These are phyloP conservation scores for Odocoileus virginianus DNA, from an alignment of 2,113 vertebrate genomes.

Conservation along the genomic window DNA sequence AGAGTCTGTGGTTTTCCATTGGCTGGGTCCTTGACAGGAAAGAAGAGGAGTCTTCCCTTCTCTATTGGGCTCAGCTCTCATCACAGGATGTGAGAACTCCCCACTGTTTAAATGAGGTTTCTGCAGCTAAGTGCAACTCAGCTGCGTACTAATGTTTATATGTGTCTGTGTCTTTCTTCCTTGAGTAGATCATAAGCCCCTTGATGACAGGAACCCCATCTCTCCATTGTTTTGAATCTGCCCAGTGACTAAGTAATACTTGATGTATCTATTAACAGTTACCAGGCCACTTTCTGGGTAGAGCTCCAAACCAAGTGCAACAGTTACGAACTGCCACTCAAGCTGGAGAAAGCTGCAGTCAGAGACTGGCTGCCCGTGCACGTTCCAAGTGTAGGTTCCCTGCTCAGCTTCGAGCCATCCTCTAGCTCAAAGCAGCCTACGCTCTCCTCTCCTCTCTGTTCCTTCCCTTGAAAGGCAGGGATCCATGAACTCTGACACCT, in stretches of 20 bases:
- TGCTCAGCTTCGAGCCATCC: neutral
- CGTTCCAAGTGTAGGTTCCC: neutral
- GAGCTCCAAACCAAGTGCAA: neutral
- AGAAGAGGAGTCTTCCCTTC: neutral
- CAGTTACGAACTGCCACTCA: neutral
- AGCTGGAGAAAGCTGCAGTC: neutral
- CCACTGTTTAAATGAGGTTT: neutral
- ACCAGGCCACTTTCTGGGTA: neutral
- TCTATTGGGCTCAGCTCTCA: neutral
- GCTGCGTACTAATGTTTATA: neutral
- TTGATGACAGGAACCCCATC: neutral
- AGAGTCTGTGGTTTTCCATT: neutral
- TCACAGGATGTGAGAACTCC: neutral
- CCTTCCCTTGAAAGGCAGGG: slow-evolving; percentile 12
- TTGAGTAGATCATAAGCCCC: neutral
- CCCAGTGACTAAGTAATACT: neutral
- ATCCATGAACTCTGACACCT: neutral
- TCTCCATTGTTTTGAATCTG: neutral
- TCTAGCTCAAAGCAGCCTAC: neutral
- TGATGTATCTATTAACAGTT: neutral
- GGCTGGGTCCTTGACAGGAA: neutral
- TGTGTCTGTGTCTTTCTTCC: neutral
- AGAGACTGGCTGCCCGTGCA: neutral
- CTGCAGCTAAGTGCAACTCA: neutral
- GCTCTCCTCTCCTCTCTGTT: neutral